These are phyloP conservation scores for Hydractinia symbiolongicarpus DNA, from an alignment of 30 jellyfish, hydroid and myxozoan genomes.

Conservation along the genomic window DNA sequence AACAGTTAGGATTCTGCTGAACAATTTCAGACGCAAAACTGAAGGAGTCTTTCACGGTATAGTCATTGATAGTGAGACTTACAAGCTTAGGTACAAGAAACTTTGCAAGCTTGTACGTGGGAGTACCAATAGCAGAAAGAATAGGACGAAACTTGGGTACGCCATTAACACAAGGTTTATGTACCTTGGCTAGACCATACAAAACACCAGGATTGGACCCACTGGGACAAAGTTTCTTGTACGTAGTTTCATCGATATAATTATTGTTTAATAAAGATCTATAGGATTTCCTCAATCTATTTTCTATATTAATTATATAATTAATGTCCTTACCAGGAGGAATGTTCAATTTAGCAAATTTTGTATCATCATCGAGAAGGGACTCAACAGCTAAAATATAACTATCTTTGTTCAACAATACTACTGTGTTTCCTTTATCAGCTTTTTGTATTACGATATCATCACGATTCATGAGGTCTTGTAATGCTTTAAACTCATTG, in stretches of 20 bases:
- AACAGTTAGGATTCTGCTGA: not conserved
- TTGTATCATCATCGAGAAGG: too few relatives aligned
- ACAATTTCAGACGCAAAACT: constrained; percentile 21
- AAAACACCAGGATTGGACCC: constrained; percentile 32
- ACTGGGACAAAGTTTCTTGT: constrained; percentile 14
- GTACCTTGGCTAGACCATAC: constrained; percentile 38
- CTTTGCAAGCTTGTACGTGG: constrained; percentile 24
- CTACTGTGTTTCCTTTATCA: too few relatives aligned
- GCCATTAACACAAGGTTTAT: constrained; percentile 6
- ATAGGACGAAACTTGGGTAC: constrained; percentile 25
- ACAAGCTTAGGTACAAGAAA: constrained; percentile 25
- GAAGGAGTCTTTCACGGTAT: constrained; percentile 26
- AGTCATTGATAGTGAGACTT: not conserved
- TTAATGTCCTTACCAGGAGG: not conserved
- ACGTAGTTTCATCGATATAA: not conserved
- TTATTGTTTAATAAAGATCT: not conserved
- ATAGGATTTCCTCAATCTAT: constrained; percentile 2
- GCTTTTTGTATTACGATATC: too few relatives aligned
- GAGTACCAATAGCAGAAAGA: constrained; percentile 34
- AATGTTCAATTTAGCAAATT: too few relatives aligned
- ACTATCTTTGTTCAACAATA: too few relatives aligned
- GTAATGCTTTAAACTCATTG: too few relatives aligned
- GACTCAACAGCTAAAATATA: too few relatives aligned
- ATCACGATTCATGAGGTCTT: too few relatives aligned
- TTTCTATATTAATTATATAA: not conserved